Evolutionary conservation across 2,113 vertebrate species (phyloP), one percentile per base, ranked within the genome.

Genomic region (Scomber scombrus): DNA sequence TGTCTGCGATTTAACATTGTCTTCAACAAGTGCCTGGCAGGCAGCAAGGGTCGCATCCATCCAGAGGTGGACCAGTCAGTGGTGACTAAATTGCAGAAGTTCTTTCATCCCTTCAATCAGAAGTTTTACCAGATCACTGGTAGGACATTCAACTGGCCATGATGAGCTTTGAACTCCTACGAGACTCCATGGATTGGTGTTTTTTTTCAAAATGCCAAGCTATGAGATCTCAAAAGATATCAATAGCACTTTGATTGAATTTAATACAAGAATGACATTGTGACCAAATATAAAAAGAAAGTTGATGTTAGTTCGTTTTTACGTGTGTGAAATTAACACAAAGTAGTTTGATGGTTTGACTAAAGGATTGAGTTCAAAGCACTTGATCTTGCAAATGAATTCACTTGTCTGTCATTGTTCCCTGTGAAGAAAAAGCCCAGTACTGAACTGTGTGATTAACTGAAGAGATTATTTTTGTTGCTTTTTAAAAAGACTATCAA

Each of bases 71-170:
- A 97, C 81, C 92, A 95, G 21, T 95, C 96, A 67, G 97, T 98
- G 86, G 90, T 97, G 93, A 96, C 95, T 85, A 98, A 98, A 95
- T 95, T 99, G 90, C 95, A 95, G 88, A 96, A 94, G 89, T 99
- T 99, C 95, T 99, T 98, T 94, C 97, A 97, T 80, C 97, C 97
- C 70, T 99, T 98, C 86, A 99, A 99, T 96, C 97, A 98, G 92
- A 99, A 98, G 91, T 97, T 99, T 92, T 99, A 97, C 92, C 97
- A 98, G 95, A 97, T 99, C 90, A 98, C 96, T 16, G 98, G 97
- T 51, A 95, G 97, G 91, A 97, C 96, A 94, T 98, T 99, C 95
- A 97, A 93, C 93, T 99, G 97, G 98, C 97, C 96, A 79, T 97
- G 92, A 96, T 5, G 40, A 75, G 26, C 14, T 68, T 29, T 9